A percentile compares a stretch with the other conserved stretches of the same genome.
phyloP scores from a whole-genome alignment of 2,888 invertebrate species.

The Stenodera caucasica region DNA sequence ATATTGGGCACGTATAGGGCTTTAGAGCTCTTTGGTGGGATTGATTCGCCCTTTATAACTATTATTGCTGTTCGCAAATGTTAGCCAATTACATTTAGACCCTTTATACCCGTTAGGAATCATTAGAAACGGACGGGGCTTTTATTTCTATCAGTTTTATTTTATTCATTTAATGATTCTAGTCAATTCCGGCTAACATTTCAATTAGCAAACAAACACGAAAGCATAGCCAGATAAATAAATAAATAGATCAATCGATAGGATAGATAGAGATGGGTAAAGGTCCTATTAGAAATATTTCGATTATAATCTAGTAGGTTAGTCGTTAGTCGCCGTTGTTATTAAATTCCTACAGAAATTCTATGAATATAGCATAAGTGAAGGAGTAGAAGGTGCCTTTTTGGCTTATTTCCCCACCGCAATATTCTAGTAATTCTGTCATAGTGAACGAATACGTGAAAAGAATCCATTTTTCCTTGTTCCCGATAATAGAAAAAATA shows the following conservation, averaged over 20 bases:
- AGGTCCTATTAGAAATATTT: not conserved
- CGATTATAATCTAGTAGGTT: not conserved
- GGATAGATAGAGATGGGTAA: too few relatives aligned
- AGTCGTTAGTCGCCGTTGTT: not conserved
- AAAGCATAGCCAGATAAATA: too few relatives aligned
- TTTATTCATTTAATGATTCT: not conserved
- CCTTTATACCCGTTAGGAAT: not conserved
- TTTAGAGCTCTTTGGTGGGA: not conserved
- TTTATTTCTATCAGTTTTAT: not conserved
- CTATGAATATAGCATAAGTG: not conserved
- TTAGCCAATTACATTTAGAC: not conserved
- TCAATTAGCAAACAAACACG: not conserved
- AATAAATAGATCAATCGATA: too few relatives aligned
- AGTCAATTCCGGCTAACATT: not conserved
- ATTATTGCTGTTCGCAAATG: not conserved
- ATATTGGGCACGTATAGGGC: not conserved
- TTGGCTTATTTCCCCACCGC: not conserved
- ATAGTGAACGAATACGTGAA: not conserved
- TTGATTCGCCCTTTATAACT: not conserved
- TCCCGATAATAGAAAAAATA: too few relatives aligned
- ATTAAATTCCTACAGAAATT: slow-evolving; percentile 3
- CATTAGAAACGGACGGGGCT: not conserved
- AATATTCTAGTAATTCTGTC: not conserved
- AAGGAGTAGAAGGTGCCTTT: not conserved
- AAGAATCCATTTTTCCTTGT: not conserved